Base-by-base conservation (phyloP, 2,888 invertebrate species). In the Sphaerophoria rueppellii region DNA sequence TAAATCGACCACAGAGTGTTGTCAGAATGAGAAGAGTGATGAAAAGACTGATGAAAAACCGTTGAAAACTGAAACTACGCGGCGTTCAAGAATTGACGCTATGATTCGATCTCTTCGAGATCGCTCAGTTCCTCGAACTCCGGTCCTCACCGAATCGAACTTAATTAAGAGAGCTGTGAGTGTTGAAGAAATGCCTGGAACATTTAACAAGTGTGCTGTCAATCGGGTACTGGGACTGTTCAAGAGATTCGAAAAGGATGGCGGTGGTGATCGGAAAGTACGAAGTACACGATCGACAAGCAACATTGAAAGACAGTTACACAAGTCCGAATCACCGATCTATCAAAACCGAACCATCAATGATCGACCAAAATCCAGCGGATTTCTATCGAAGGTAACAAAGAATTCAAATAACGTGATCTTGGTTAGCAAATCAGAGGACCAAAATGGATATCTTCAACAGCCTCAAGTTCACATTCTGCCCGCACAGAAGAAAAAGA, bases 141-240 rank as follows among this genome's bases (percentile, higher is more conserved):
- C 93, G 35, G 90, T 91, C 58, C 88, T 89, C n/a, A 95, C 94
- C n/a, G 95, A 94, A 90, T 95, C 95, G 0, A 94, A 94, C 87
- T 92, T 95, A 37, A 94, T 95, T 57, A 95, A 95, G 90, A 92
- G 95, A 86, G 95, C 96, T 4, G 95, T 95, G 34, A 96, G 96
- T 48, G 93, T 95, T 24, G 95, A 95, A 87, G 95, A 95, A 88
- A 93, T 95, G 74, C 93, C 94, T 46, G 92, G 91, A 37, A 91
- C 91, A 32, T 93, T 93, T 58, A 94, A 94, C 58, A 94, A 94
- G 88, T 94, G 95, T 11, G 95, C 95, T 4, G 96, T 96, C 0
- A 95, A 95, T 89, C 94, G 94, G 88, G 96, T 97, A 57, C 91
- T 97, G 76, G 96, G 96, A 0, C 92, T 96, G 4, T 96, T 97